Evolutionary conservation across 2,113 vertebrate genomes (phyloP), one percentile per base, ranked within the genome.

Genomic region (Lycaon pictus): DNA sequence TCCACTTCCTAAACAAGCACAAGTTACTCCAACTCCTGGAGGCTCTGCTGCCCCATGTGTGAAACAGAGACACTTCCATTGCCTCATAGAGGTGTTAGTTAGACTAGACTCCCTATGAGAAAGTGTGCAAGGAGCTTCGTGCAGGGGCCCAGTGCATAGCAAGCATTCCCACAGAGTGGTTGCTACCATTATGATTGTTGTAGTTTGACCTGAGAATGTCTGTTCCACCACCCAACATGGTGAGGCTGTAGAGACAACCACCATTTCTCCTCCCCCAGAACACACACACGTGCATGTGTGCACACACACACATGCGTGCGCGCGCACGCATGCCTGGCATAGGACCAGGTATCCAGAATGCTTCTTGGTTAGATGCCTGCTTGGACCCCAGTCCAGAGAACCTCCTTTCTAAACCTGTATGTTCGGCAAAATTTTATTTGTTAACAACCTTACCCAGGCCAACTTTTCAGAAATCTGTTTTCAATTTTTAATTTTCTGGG

Each of bases 121-220:
- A 65, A 10, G 37, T 12, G 1, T 1, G 10, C 60, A 3, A 3
- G 1, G 9, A 62, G 32, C 67, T 82, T 32, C 1, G 0, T 37
- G 25, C 0, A 7, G 74, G 19, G 2, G 13, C 13, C 7, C 3
- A 0, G 29, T 2, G 7, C 48, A 7, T 0, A 27, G 86, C 56
- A 43, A 67, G 11, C n/a, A 11, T 35, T 53, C 0, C 0, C 65
- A 27, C 0, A 0, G 29, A 16, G 13, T 15, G 7, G 3, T 8
- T 19, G 43, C 17, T 20, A 0, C 22, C 23, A 8, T 7, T 13
- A 6, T 17, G 20, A 2, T 0, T 62, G 2, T 27, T 9, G 55
- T 17, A 53, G 1, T n/a, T 23, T 81, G 35, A 25, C 56, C 20
- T 62, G 51, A 5, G 32, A 67, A 10, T 7, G 2, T 88, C 29